Conservation (phyloP, 2,797 vertebrate genomes). For the Acrossocheilus wenchowensis region DNA sequence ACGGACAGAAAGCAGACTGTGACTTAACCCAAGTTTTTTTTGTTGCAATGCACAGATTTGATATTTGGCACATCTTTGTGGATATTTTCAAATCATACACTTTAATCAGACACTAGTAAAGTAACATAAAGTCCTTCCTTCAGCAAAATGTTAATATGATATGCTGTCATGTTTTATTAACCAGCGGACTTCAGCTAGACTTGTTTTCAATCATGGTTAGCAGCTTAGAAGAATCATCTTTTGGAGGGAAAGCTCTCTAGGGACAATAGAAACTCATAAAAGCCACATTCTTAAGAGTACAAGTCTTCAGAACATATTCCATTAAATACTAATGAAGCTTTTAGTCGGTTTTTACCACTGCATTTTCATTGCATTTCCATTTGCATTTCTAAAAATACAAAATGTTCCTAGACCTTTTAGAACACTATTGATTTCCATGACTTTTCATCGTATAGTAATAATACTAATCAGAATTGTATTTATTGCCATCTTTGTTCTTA, state of each 20-base stretch:
- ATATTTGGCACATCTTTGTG: background rate
- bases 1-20: slow-evolving; percentile 45
- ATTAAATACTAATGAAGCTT: slow-evolving; percentile 64
- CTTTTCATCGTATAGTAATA: background rate
- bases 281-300: slow-evolving; percentile 49
- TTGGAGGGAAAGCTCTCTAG: slow-evolving; percentile 49
- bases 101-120: background rate
- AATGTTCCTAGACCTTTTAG: background rate
- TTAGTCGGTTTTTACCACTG: slow-evolving; percentile 54
- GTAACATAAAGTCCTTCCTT: background rate
- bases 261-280: slow-evolving; percentile 58
- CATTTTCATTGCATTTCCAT: slow-evolving; percentile 33
- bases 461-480: background rate
- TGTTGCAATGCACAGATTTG: background rate
- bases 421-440: slow-evolving; percentile 1
- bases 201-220: slow-evolving; percentile 45
- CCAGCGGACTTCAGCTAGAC: slow-evolving; percentile 42
- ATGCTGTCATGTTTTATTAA: slow-evolving; percentile 43
- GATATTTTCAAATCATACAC: slow-evolving; percentile 8
- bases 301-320: slow-evolving; percentile 54
- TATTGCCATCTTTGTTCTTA: background rate
- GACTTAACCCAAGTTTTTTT: background rate
- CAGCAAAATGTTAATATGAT: slow-evolving; percentile 44
- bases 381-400: slow-evolving; percentile 33
- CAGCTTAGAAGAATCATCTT: slow-evolving; percentile 49